These are phyloP conservation scores for Nomada ruficornis DNA, from an alignment of 2,888 invertebrate species.

Conservation along the genomic window DNA sequence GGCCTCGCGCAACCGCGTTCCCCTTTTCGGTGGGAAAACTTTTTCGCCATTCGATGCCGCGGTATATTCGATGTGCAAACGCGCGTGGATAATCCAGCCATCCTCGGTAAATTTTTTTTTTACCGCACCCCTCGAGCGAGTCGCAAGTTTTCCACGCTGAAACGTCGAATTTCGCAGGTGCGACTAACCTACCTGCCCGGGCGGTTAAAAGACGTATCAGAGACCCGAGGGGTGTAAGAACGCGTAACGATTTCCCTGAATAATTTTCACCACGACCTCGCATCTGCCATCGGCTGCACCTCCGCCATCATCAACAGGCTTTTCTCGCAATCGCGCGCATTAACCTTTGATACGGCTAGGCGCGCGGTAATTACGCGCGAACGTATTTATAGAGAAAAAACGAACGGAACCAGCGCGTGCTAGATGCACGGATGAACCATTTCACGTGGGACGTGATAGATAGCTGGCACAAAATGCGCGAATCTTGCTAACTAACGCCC, in stretches of 20 bases:
- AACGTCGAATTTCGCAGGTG: constrained; percentile 15
- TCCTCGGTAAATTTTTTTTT: too few relatives aligned
- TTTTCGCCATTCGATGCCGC: not conserved
- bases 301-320: constrained; percentile 11
- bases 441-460: constrained; percentile 55
- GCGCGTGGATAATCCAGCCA: too few relatives aligned
- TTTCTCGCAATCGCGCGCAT: constrained; percentile 30
- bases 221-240: not conserved
- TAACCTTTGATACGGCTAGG: constrained; percentile 42
- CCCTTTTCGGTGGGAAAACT: not conserved
- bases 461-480: constrained; percentile 40
- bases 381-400: constrained; percentile 21
- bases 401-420: not conserved
- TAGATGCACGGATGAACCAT: constrained; percentile 31
- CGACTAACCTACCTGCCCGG: constrained; percentile 4
- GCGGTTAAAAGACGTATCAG: not conserved
- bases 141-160: not conserved
- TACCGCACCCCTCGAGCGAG: too few relatives aligned
- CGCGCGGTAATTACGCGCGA: constrained; percentile 44
- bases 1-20: not conserved
- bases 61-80: not conserved
- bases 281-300: not conserved
- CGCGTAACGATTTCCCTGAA: constrained; percentile 26
- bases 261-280: constrained; percentile 19
- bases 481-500: constrained; percentile 42